These are phyloP conservation scores for Sanderia malayensis DNA, from an alignment of 30 jellyfish, hydroid and myxozoan genomes.

Conservation along the genomic window DNA sequence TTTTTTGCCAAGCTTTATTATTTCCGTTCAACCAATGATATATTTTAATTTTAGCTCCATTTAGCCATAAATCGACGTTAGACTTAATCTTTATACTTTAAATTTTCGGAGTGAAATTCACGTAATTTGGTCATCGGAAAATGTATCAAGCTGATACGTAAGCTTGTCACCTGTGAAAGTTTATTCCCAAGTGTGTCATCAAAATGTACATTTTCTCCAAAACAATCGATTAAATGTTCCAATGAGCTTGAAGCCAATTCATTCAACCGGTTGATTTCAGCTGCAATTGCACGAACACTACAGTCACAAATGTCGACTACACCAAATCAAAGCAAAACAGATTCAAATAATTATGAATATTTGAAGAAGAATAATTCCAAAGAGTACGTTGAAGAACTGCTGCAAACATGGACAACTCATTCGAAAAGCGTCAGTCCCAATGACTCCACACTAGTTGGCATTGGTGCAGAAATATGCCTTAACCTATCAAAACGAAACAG, in stretches of 20 bases:
- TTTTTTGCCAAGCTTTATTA: no score
- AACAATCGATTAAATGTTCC: not conserved
- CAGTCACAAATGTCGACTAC: slow-evolving; percentile 12
- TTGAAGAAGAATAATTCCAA: slow-evolving; percentile 7
- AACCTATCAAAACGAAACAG: slow-evolving; percentile 44
- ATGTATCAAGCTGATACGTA: slow-evolving; percentile 1
- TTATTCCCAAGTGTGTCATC: slow-evolving; percentile 44
- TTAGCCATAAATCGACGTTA: no score
- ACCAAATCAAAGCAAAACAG: not conserved
- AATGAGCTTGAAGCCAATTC: not conserved
- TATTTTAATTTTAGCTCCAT: no score
- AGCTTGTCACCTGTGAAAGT: slow-evolving; percentile 55
- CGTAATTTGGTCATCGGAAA: not conserved
- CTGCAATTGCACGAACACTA: not conserved
- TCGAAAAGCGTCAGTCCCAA: slow-evolving; percentile 21
- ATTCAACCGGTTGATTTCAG: no score
- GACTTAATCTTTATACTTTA: no score
- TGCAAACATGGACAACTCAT: slow-evolving; percentile 56
- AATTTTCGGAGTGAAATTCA: not conserved
- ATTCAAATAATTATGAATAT: not conserved
- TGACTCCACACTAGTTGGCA: slow-evolving; percentile 41
- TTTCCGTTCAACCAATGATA: no score
- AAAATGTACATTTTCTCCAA: not conserved
- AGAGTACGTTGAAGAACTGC: slow-evolving; percentile 45
- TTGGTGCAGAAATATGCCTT: slow-evolving; percentile 66